Percentiles rank a stretch among this genome's conserved stretches.
These are phyloP conservation scores for Lepidurus packardi DNA, from an alignment of 1,140 invertebrate species.

Conservation along the genomic window DNA sequence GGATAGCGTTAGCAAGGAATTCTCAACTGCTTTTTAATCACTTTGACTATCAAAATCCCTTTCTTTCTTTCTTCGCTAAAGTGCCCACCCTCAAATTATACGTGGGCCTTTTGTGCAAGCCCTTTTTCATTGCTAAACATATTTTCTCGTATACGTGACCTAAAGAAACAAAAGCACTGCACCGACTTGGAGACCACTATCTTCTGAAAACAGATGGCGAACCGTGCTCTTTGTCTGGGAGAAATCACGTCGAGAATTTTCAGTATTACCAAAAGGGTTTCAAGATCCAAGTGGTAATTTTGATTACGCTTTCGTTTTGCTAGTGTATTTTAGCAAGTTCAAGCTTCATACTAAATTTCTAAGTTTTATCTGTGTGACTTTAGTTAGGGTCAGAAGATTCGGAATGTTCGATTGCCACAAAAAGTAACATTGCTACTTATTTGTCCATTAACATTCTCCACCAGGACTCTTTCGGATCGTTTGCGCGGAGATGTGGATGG, in stretches of 20 bases:
- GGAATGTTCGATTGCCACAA: neutral
- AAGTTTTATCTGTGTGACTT: neutral
- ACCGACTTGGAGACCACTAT: neutral
- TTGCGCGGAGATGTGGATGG: neutral
- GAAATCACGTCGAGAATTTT: neutral
- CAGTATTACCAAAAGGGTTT: neutral
- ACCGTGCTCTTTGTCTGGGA: neutral
- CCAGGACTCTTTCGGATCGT: neutral
- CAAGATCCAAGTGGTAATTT: too few relatives aligned
- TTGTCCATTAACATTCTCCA: neutral
- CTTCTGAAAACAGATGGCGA: neutral
- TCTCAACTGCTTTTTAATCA: neutral
- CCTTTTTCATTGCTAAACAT: neutral
- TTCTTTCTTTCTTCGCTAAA: neutral
- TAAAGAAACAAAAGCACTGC: neutral
- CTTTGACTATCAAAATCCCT: neutral
- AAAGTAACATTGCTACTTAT: neutral
- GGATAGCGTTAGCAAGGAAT: neutral
- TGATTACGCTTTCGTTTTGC: too few relatives aligned
- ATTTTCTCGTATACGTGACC: neutral
- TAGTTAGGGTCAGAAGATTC: neutral
- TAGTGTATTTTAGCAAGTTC: too few relatives aligned
- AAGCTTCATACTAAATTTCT: neutral
- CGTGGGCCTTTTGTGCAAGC: neutral
- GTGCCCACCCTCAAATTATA: neutral